phyloP scores from a whole-genome alignment of 2,113 vertebrate species.

The Microcebus griseorufus region DNA sequence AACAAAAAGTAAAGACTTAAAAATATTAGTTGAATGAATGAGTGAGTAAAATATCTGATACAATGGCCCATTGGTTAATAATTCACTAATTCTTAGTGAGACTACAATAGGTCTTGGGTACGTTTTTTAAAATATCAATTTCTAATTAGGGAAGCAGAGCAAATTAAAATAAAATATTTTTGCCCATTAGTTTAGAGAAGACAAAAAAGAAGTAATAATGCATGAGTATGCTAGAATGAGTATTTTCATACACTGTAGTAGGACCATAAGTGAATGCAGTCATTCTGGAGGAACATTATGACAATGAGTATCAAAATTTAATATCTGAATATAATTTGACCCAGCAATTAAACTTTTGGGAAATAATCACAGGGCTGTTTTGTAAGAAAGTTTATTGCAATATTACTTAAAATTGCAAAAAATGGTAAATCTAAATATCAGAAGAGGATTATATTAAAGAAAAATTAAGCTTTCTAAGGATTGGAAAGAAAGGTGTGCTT shows the following conservation, averaged over 20 bases:
- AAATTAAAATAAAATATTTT: neutral
- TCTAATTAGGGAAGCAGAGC: neutral
- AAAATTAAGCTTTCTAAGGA: constrained; percentile 18
- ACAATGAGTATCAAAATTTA: neutral
- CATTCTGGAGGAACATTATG: neutral
- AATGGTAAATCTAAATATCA: neutral
- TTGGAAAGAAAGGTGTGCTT: neutral
- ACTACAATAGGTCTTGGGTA: neutral
- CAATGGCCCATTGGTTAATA: neutral
- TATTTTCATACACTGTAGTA: neutral
- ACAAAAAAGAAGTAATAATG: neutral
- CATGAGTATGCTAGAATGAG: neutral
- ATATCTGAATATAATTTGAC: neutral
- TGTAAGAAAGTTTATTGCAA: neutral
- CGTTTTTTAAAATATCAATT: neutral
- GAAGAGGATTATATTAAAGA: neutral
- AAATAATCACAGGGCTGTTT: neutral
- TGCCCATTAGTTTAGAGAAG: neutral
- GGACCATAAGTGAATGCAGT: neutral
- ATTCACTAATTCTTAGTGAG: neutral
- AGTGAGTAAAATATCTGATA: neutral
- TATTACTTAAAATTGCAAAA: neutral
- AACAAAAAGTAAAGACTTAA: neutral
- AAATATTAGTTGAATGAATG: neutral
- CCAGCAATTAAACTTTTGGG: neutral